Base-by-base conservation (phyloP, 2,797 vertebrate genomes). In the Melanotaenia pygmaea region DNA sequence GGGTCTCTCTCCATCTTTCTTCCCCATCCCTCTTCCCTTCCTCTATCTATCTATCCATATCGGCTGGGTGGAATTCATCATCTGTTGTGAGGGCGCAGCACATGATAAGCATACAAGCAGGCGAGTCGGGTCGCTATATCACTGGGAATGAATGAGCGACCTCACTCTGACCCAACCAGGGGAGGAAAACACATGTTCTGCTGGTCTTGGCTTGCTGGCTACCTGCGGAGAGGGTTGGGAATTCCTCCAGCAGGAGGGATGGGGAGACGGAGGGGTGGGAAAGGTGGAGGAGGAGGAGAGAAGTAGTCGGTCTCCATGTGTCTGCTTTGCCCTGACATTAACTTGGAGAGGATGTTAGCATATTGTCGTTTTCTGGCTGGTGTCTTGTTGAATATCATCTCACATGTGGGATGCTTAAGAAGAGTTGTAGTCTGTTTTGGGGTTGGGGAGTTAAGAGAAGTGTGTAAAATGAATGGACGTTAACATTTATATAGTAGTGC, bases 151-250 rank as follows among this genome's bases (percentile, higher is more conserved):
- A 93, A 91, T 96, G 91, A 90, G 88, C 94, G 94, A 96, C 96
- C 96, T 90, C 76, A 37, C 81, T 78, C 80, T 96, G 95, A 96
- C 96, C 96, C 94, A 90, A 90, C 93, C 91, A 90, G 88, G 86
- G 91, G 93, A 94, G 95, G 93, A 93, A 95, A 95, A 95, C 94
- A 95, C 95, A 96, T 97, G 95, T 96, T 96, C 95, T 95, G 90
- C 89, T 94, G 95, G 95, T 95, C 94, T 91, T 92, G 93, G 94
- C 82, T 86, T 93, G 93, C 92, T 89, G 95, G 93, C 93, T 94
- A 95, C 96, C 96, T 96, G 95, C 94, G 87, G 96, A 95, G 96
- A 96, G 92, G 92, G 92, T 95, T 94, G 94, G 94, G 94, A 95
- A 95, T 95, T 93, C 91, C 92, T 94, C 88, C 91, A 93, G 92